Base-by-base conservation (phyloP, 2,113 vertebrate genomes). In the Baryphthengus martii region DNA sequence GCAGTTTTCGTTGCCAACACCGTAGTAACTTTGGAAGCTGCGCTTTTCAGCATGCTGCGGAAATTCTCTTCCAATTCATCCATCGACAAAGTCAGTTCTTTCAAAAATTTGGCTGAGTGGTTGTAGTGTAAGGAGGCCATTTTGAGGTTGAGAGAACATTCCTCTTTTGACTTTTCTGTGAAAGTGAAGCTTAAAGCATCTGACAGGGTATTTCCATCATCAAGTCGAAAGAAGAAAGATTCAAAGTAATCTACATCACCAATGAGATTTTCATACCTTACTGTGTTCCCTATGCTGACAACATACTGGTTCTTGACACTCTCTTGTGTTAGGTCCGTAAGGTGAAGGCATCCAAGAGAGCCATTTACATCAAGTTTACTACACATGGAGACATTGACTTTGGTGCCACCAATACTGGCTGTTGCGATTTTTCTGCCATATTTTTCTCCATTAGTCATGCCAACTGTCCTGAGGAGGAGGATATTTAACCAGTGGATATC, bases 51-150 rank as follows among this genome's bases (percentile, higher is more conserved):
- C 99, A 99, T 99, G 72, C 98, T 98, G 67, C 98, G 98, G 91
- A 99, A 99, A 91, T 99, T 99, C 91, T 99, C 99, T 66, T 99
- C 99, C 31, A 99, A 97, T 85, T 99, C 99, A 45, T 99, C 99
- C 96, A 99, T 99, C 29, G 99, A 99, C 71, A 99, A 95, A 21
- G 98, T 98, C 17, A 99, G 93, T 50, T 99, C 99, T 85, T 99
- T 99, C 88, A 99, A 89, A 90, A 99, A 99, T 76, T 99, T 99
- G 7, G 99, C 98, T 0, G 99, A 99, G 96, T 99, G 99, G 97
- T 99, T 99, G 90, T 99, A 99, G 97, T 99, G 99, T 42, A 99
- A 95, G 3, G 99, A 99, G 4, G 99, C 99, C 99, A 99, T 99
- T 79, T 98, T 98, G 53, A 99, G 98, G 65, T 97, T 95, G 65